These are phyloP conservation scores for Sebastes minor DNA, from an alignment of 2,797 vertebrate genomes.

Conservation along the genomic window DNA sequence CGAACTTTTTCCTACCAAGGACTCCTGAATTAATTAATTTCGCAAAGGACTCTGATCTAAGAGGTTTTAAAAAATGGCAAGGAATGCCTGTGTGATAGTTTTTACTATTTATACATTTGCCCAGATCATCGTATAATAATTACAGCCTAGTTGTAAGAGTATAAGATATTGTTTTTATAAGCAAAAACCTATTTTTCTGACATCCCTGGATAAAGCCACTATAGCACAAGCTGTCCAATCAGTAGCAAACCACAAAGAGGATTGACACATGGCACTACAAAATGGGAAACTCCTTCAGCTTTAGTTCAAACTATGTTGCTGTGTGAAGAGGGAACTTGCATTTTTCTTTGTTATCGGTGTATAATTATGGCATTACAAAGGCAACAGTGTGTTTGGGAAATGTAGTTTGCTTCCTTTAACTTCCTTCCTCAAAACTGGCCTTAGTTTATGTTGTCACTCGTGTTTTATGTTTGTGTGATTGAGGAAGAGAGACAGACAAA, in stretches of 20 bases:
- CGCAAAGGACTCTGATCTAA: constrained; percentile 5
- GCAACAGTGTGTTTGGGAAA: constrained; percentile 37
- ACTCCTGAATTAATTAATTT: constrained; percentile 15
- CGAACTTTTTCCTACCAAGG: constrained; percentile 3
- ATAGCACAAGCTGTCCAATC: constrained; percentile 37
- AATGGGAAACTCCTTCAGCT: constrained; percentile 15
- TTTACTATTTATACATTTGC: constrained; percentile 45
- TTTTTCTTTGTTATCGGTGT: constrained; percentile 16
- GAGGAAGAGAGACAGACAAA: constrained; percentile 3
- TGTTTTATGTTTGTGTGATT: constrained; percentile 52
- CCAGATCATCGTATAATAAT: constrained; percentile 16
- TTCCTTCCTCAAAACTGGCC: constrained; percentile 79
- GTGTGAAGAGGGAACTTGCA: neutral
- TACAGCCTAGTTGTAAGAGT: constrained; percentile 3
- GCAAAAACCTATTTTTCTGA: constrained; percentile 55
- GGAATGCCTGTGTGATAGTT: neutral
- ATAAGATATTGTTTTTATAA: constrained; percentile 47
- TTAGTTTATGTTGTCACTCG: constrained; percentile 70
- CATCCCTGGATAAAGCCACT: constrained; percentile 38
- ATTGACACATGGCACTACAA: constrained; percentile 34
- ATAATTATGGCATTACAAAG: constrained; percentile 25
- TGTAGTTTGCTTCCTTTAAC: constrained; percentile 57
- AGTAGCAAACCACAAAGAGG: constrained; percentile 57
- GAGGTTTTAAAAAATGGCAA: constrained; percentile 16
- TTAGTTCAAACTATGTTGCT: constrained; percentile 4